Base-by-base conservation (phyloP, 2,888 invertebrate species). In the Drosophila limbata region DNA sequence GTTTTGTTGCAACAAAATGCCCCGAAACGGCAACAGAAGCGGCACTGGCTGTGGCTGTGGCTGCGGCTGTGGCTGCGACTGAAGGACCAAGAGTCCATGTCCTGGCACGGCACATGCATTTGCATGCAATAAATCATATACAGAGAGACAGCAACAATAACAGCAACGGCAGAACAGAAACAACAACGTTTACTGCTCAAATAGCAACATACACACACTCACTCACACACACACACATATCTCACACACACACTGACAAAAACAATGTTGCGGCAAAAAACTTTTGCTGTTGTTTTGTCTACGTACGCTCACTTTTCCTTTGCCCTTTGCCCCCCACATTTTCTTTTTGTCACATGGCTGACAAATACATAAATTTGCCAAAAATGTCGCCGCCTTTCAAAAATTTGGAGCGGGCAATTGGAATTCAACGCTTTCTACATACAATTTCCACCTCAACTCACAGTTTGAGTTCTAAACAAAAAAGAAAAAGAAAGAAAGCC, bases 351-450 rank as follows among this genome's bases (percentile, higher is more conserved):
- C 74, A 64, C 60, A 56, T 60, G 72, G 69, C 78, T 91, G 90
- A 90, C 90, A 90, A 90, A 90, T 90, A 90, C 91, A 90, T 90
- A 90, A 90, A 90, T 90, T 90, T 90, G 90, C 84, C 90, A 90
- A 90, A 90, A 90, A 83, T 89, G 90, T 90, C 90, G 88, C 84
- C 90, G 90, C 88, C 87, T 88, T 84, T 87, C 87, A 86, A 73
- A 85, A 85, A 88, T 88, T 89, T 81, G 77, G 76, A 81, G 84
- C 90, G 79, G 81, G 81, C 89, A 89, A 86, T 86, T 86, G 87
- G 85, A 87, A 87, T 83, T 77, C 84, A 80, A 50, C 77, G 63
- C 59, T 69, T 59, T 53, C 47, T 17, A 53, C 71, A 56, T 9
- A 61, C 68, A 68, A 60, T 52, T 72, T 52, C 35, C 69, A 66